Percentiles rank a stretch among this genome's conserved stretches.
These are phyloP conservation scores for Eristalis intricaria DNA, from an alignment of 2,888 invertebrate species.

Conservation along the genomic window DNA sequence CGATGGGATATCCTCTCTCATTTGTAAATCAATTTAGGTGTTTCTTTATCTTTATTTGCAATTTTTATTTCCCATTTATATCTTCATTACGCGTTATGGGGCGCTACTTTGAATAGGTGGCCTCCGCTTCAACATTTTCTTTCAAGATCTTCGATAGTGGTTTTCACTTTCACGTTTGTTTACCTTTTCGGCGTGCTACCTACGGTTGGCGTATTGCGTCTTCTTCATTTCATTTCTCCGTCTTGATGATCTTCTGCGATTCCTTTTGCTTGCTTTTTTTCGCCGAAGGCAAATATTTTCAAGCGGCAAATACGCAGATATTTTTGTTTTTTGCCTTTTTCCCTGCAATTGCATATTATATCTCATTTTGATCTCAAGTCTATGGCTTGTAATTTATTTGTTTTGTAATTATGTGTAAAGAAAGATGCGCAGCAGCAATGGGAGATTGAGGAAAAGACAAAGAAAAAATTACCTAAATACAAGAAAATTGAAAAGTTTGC, in stretches of 20 bases:
- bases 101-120: slow-evolving; percentile 39
- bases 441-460: not conserved
- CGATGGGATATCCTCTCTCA: slow-evolving; percentile 10
- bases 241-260: not conserved
- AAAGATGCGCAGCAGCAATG: not conserved
- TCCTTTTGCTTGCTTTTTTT: slow-evolving; percentile 2
- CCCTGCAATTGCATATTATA: not conserved
- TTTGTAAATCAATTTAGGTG: slow-evolving; percentile 16
- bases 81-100: slow-evolving; percentile 49
- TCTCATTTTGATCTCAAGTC: not conserved
- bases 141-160: slow-evolving; percentile 13
- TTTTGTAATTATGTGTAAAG: slow-evolving; percentile 29
- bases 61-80: slow-evolving; percentile 42
- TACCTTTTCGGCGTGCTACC: slow-evolving; percentile 2
- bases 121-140: not conserved
- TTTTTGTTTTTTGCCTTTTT: not conserved
- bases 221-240: slow-evolving; percentile 25
- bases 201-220: not conserved
- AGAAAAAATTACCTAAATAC: not conserved
- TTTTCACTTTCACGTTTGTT: slow-evolving; percentile 42
- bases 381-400: slow-evolving; percentile 28
- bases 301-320: slow-evolving; percentile 1
- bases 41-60: slow-evolving; percentile 47
- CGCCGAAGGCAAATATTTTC: slow-evolving; percentile 17
- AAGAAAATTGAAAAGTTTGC: not conserved